Evolutionary conservation across 2,113 vertebrate genomes (phyloP), one percentile per base, ranked within the genome.

Genomic region (Nerophis lumbriciformis): DNA sequence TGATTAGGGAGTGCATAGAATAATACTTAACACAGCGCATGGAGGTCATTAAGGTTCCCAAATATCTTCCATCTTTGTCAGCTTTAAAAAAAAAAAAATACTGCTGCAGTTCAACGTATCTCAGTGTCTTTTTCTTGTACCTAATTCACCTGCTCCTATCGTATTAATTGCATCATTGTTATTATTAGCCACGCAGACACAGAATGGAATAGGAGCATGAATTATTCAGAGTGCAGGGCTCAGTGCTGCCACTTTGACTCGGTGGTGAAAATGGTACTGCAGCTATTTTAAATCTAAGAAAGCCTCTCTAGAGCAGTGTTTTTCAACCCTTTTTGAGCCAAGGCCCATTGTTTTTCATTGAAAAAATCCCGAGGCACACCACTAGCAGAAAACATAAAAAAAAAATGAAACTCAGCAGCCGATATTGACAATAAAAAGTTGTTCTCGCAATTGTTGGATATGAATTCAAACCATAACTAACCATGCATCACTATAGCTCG

Each of bases 41-140:
- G 58, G 19, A 67, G 48, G 39, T 15, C 8, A 48, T 16, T 8
- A 65, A 59, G 42, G 61, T 65, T 69, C 72, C 57, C 16, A 44
- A 21, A 57, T 44, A 16, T 42, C 39, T 57, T 45, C 11, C 42
- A 45, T 45, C 42, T 45, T 45, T 45, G 10, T 45, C 4, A 11
- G 42, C 11, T 45, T 57, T 44, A 21, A 21, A 44, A 57, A 57
- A 28, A 28, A 28, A 28, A 28, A 44, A 57, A 57, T 11, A 16
- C 39, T 44, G 38, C 55, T 19, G 47, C 19, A 2, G 28, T 63
- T 35, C 59, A 47, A 63, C 19, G 10, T 14, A 14, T 59, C 44
- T 7, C 14, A 0, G 8, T 21, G 16, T 37, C 14, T 60, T 55
- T 57, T 12, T 42, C 21, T 39, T 35, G 51, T 28, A 54, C 14